A percentile compares a stretch with the other conserved stretches of the same genome.
Conservation (phyloP, 2,113 vertebrate genomes). For the Myodes glareolus region DNA sequence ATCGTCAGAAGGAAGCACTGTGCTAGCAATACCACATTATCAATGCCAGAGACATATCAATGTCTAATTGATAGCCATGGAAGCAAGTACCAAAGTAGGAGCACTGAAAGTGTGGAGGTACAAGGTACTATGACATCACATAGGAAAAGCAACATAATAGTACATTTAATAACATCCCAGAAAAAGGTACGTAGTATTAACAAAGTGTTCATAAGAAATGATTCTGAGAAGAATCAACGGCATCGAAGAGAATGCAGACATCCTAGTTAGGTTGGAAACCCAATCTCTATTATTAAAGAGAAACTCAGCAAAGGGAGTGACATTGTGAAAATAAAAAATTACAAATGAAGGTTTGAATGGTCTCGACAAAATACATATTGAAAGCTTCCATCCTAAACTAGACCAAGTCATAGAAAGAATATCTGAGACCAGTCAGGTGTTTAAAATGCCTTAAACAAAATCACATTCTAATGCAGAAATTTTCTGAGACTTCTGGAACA, state of each 20-base stretch:
- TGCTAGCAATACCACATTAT: too few species aligned
- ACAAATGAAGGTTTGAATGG: background rate
- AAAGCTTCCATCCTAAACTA: background rate
- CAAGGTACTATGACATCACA: background rate
- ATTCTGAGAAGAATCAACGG: too few species aligned
- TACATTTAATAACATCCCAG: background rate
- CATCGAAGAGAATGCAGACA: background rate
- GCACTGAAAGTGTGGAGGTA: background rate
- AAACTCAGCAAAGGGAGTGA: background rate
- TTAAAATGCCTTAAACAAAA: background rate
- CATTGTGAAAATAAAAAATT: background rate
- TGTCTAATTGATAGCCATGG: too few species aligned
- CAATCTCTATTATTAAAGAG: background rate
- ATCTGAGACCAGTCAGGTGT: background rate
- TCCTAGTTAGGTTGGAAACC: background rate
- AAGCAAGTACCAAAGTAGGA: too few species aligned
- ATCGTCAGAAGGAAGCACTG: background rate
- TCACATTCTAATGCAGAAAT: background rate
- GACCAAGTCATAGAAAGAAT: background rate
- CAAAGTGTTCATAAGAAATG: background rate
- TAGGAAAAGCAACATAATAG: background rate
- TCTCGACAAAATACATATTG: background rate
- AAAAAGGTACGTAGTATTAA: background rate
- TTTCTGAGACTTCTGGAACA: background rate
- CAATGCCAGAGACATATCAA: background rate